A percentile compares a stretch with the other conserved stretches of the same genome.
phyloP scores from a whole-genome alignment of 1,140 invertebrate species.

The Drosophila pectinifera region DNA sequence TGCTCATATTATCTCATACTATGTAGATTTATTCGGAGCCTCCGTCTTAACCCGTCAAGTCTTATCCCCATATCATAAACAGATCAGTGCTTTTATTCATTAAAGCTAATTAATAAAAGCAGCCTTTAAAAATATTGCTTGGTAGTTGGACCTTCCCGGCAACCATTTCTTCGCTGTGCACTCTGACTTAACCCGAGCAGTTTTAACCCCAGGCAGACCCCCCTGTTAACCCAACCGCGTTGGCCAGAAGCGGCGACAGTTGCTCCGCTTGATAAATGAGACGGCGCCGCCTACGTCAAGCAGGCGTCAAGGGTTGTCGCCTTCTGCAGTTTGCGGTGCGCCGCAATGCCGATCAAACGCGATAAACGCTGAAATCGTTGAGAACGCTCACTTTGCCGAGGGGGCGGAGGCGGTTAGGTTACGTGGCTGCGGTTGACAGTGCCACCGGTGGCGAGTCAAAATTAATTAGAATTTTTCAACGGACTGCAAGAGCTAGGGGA shows the following conservation, averaged over 20 bases:
- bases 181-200: conserved; percentile 3
- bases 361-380: conserved; percentile 64
- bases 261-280: conserved; percentile 75
- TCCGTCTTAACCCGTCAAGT: too few relatives aligned
- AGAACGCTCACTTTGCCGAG: conserved; percentile 5
- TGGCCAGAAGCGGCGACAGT: conserved; percentile 36
- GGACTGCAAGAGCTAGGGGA: conserved; percentile 25
- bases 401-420: conserved; percentile 26
- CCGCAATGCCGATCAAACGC: conserved; percentile 78
- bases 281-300: conserved; percentile 68
- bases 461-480: conserved; percentile 82
- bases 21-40: too few relatives aligned
- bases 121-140: too few relatives aligned
- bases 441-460: conserved; percentile 82
- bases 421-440: conserved; percentile 76
- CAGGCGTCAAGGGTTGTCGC: conserved; percentile 72
- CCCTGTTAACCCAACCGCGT: conserved; percentile 3
- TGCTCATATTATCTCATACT: too few relatives aligned
- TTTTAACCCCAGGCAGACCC: conserved; percentile 18
- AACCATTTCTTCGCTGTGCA: conserved; percentile 3
- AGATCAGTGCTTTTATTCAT: background rate
- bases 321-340: conserved; percentile 63
- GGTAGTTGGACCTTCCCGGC: background rate
- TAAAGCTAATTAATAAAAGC: too few relatives aligned
- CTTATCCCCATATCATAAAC: background rate